Base-by-base conservation (phyloP, 2,888 invertebrate genomes). In the Pseudeuparius sepicola region DNA sequence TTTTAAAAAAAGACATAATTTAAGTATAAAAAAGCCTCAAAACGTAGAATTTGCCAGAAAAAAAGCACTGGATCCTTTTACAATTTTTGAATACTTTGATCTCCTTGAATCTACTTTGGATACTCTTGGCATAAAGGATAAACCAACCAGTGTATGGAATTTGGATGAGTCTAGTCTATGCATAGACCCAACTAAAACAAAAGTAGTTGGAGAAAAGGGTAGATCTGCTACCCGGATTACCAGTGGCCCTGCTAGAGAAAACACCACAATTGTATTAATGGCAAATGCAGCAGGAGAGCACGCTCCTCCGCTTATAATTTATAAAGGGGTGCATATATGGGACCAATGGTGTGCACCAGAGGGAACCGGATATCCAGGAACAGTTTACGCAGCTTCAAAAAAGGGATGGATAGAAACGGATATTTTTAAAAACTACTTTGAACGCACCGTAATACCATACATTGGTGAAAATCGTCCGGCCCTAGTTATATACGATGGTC, bases 21-120 rank as follows among this genome's bases (percentile, higher is more conserved):
- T 56, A 12, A 25, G 30, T 9, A 13, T 27, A 11, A 57, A 56
- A 47, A 50, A 48, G 37, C 23, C 27, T 4, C 28, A 27, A 33
- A 11, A 11, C 13, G 50, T 54, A 4, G 54, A 55, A 40, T 39
- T 47, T 37, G 37, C 48, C 6, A 28, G 51, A 20, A 46, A 45
- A 36, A 45, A 44, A 41, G 33, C 29, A 7, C n/a, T 36, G 28
- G 48, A 48, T 35, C 46, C 49, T 10, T 49, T 48, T 23, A 34
- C 43, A 32, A 42, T 39, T 16, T 13, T 36, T 14, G 12, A 31
- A 3, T 39, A 39, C 13, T 39, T 37, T 33, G 14, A 25, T 3
- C 25, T 39, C 2, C 20, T 39, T n/a, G 13, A 34, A 37, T 17
- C 17, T 14, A 33, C 33, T 17, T 26, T 41, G 17, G 27, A 41